A percentile compares a stretch with the other conserved stretches of the same genome.
phyloP scores from a whole-genome alignment of 2,888 invertebrate genomes.

The Eupithecia tripunctaria region DNA sequence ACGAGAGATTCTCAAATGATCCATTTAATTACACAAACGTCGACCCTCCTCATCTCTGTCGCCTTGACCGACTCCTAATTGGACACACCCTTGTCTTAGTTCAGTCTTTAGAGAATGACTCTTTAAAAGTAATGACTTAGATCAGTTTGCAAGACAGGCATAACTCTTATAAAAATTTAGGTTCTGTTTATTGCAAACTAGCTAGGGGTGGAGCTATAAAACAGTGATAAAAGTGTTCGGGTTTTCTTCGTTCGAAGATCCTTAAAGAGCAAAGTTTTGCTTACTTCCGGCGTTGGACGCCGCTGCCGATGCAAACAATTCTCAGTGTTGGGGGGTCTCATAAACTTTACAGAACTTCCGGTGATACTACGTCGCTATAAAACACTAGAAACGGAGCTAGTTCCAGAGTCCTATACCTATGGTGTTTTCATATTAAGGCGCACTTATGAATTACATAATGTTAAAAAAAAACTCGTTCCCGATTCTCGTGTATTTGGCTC shows the following conservation, averaged over 20 bases:
- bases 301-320: slow-evolving; percentile 65
- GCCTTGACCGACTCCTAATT: slow-evolving; percentile 65
- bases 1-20: slow-evolving; percentile 80
- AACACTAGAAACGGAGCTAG: slow-evolving; percentile 46
- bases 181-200: slow-evolving; percentile 33
- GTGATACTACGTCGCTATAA: slow-evolving; percentile 52
- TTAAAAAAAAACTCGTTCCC: neutral
- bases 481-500: neutral
- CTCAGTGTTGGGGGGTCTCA: slow-evolving; percentile 62
- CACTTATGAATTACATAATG: neutral
- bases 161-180: slow-evolving; percentile 8
- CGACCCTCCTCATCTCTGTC: slow-evolving; percentile 81
- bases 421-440: neutral
- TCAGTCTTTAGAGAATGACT: slow-evolving; percentile 48
- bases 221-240: slow-evolving; percentile 55
- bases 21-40: slow-evolving; percentile 82
- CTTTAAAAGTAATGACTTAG: slow-evolving; percentile 24
- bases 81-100: slow-evolving; percentile 63
- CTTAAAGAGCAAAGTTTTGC: slow-evolving; percentile 67
- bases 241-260: slow-evolving; percentile 52
- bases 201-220: slow-evolving; percentile 39
- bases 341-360: slow-evolving; percentile 67
- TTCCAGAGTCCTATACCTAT: slow-evolving; percentile 7
- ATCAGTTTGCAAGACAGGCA: slow-evolving; percentile 28
- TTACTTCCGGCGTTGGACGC: slow-evolving; percentile 57